These are phyloP conservation scores for Caenorhabditis tropicalis DNA, from an alignment of 1,140 invertebrate genomes.

Conservation along the genomic window DNA sequence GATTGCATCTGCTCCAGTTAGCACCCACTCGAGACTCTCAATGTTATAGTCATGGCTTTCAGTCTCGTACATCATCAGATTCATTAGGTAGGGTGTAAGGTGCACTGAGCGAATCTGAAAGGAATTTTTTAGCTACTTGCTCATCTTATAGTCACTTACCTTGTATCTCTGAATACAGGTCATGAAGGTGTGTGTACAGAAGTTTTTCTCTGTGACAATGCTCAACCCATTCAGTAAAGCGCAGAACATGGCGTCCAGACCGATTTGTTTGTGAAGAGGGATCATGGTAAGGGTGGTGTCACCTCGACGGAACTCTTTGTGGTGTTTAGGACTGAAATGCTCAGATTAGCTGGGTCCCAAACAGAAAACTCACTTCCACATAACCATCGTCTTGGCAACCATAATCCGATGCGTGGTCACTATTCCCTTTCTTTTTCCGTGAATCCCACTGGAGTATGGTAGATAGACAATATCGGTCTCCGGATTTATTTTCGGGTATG, in stretches of 20 bases:
- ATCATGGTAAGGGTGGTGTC: conserved; percentile 14
- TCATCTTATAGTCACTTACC: too few species aligned
- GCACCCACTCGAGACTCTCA: not conserved
- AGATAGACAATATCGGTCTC: conserved; percentile 29
- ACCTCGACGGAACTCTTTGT: not conserved
- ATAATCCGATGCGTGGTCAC: not conserved
- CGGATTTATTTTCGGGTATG: not conserved
- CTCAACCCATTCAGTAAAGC: conserved; percentile 4
- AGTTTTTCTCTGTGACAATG: conserved; percentile 12
- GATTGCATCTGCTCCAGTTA: conserved; percentile 5
- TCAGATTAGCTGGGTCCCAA: too few species aligned
- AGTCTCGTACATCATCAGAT: conserved; percentile 6
- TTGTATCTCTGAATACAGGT: conserved; percentile 24
- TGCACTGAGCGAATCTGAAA: not conserved
- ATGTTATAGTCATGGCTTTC: not conserved
- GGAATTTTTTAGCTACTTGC: too few species aligned
- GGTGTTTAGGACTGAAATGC: not conserved
- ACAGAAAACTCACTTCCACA: conserved; percentile 38
- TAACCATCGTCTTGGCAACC: conserved; percentile 21
- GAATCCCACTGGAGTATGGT: conserved; percentile 28
- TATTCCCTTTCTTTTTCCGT: conserved; percentile 25
- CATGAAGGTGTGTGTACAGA: conserved; percentile 12
- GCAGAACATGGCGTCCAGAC: not conserved
- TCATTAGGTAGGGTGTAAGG: not conserved
- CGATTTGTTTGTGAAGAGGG: conserved; percentile 21